These are phyloP conservation scores for Coleophora deauratella DNA, from an alignment of 2,888 invertebrate genomes.

Conservation along the genomic window DNA sequence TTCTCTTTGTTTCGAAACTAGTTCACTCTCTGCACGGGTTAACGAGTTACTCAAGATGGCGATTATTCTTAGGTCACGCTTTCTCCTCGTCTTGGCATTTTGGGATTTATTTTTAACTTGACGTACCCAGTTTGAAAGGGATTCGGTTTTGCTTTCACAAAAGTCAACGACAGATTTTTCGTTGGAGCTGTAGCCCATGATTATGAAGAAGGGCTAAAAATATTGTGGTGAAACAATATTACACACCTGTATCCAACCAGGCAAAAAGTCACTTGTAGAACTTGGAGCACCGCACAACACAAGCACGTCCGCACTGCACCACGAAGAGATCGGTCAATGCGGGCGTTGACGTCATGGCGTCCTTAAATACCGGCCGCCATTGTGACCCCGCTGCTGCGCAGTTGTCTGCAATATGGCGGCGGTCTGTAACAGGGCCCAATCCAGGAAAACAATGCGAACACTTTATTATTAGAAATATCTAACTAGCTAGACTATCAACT, in stretches of 20 bases:
- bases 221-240: slow-evolving; percentile 50
- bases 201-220: slow-evolving; percentile 36
- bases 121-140: slow-evolving; percentile 77
- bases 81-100: slow-evolving; percentile 71
- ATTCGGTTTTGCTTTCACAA: slow-evolving; percentile 73
- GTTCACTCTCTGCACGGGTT: slow-evolving; percentile 73
- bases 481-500: no score
- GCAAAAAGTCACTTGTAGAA: slow-evolving; percentile 30
- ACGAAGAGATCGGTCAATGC: slow-evolving; percentile 32
- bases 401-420: slow-evolving; percentile 54
- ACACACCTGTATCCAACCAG: slow-evolving; percentile 70
- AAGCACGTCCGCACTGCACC: slow-evolving; percentile 41
- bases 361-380: slow-evolving; percentile 41
- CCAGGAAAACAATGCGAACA: slow-evolving; percentile 15
- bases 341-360: slow-evolving; percentile 50
- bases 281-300: slow-evolving; percentile 9
- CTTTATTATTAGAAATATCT: no score
- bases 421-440: slow-evolving; percentile 13
- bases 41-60: slow-evolving; percentile 77
- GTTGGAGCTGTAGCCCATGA: slow-evolving; percentile 61
- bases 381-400: slow-evolving; percentile 43
- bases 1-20: slow-evolving; percentile 76
- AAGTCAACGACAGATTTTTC: slow-evolving; percentile 64
- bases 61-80: slow-evolving; percentile 76
- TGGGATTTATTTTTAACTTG: slow-evolving; percentile 77